Percentiles rank a stretch among this genome's conserved stretches.
These are phyloP conservation scores for Grantiella picta DNA, from an alignment of 2,113 vertebrate species.

Conservation along the genomic window DNA sequence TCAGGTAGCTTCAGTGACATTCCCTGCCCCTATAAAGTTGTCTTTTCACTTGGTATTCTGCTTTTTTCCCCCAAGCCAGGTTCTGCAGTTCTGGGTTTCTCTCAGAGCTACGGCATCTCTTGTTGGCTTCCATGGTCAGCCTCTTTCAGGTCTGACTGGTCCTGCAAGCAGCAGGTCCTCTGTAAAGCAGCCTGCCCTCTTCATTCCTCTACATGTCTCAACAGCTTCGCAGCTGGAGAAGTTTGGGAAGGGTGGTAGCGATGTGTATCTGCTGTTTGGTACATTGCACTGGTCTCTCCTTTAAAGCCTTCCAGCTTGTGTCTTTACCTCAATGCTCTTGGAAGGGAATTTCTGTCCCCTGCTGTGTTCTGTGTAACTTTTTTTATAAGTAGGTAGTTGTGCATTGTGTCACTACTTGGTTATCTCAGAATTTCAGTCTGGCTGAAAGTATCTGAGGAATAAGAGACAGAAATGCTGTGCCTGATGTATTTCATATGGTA, in stretches of 20 bases:
- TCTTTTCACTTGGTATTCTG: background rate
- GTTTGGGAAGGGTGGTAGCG: background rate
- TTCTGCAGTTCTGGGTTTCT: background rate
- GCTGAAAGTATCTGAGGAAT: background rate
- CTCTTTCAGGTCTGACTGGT: conserved; percentile 56
- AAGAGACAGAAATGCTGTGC: background rate
- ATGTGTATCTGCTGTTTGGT: background rate
- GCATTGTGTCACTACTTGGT: background rate
- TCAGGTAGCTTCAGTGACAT: background rate
- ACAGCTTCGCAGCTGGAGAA: background rate
- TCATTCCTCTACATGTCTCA: conserved; percentile 40
- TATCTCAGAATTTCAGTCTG: background rate
- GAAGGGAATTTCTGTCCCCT: background rate
- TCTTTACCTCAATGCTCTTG: background rate
- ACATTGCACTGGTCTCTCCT: background rate
- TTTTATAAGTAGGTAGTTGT: background rate
- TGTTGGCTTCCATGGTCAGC: conserved; percentile 25
- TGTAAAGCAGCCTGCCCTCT: background rate
- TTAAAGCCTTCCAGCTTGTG: background rate
- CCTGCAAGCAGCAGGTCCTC: conserved; percentile 17
- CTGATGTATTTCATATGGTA: background rate
- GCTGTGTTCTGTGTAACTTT: background rate
- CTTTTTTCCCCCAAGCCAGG: background rate
- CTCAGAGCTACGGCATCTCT: background rate
- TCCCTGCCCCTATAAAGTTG: background rate